phyloP scores from a whole-genome alignment of 2,797 vertebrate genomes.

The Micromesistius poutassou region DNA sequence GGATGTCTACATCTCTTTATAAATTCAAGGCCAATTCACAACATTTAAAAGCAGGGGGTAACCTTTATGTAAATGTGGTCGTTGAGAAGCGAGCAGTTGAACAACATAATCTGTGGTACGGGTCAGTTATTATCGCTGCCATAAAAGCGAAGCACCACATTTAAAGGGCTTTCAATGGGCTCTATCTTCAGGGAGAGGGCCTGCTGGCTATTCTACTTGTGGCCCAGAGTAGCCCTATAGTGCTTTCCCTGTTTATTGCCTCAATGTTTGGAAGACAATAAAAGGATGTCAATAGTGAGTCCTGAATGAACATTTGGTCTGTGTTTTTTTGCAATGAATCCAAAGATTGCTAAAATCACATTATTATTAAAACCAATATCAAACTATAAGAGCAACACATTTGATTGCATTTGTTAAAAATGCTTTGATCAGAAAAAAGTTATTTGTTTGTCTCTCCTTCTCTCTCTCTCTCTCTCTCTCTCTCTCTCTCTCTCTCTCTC shows the following conservation, averaged over 20 bases:
- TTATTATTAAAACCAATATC: neutral
- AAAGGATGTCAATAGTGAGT: slow-evolving; percentile 47
- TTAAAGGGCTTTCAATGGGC: slow-evolving; percentile 29
- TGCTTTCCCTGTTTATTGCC: slow-evolving; percentile 15
- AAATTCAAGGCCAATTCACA: neutral
- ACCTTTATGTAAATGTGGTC: neutral
- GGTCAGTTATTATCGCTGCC: neutral
- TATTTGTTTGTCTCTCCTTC: neutral
- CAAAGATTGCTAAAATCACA: neutral
- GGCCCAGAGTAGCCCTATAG: neutral
- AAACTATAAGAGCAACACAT: neutral
- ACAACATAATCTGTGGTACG: neutral
- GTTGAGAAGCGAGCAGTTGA: slow-evolving; percentile 33
- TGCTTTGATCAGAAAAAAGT: neutral
- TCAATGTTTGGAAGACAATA: slow-evolving; percentile 33
- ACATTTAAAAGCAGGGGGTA: neutral
- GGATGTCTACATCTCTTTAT: slow-evolving; percentile 13
- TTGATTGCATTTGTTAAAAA: neutral
- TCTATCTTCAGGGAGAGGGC: slow-evolving; percentile 20
- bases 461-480: no score
- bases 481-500: no score
- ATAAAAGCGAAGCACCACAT: slow-evolving; percentile 27
- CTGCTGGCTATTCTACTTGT: neutral
- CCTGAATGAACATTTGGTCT: no score
- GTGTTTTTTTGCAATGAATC: neutral